Evolutionary conservation across 2,113 vertebrate genomes (phyloP).

Genomic region (Otus sunia): DNA sequence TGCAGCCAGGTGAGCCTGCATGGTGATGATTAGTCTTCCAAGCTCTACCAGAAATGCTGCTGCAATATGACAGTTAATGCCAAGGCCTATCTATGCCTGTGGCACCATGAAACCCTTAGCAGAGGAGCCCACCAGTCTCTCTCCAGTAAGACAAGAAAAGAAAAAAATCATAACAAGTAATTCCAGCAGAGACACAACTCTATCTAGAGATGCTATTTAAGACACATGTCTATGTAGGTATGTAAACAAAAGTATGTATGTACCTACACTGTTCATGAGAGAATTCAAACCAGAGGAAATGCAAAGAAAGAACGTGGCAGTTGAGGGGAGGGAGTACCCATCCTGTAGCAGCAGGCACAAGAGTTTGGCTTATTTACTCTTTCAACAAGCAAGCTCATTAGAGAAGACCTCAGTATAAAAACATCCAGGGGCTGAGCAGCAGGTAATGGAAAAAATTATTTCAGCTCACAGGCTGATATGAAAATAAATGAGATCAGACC

Average conservation of each 20-base stretch:
- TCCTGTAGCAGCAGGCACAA: neutral
- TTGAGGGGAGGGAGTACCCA: neutral
- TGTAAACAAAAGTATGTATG: neutral
- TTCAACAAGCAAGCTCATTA: neutral
- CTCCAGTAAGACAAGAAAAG: neutral
- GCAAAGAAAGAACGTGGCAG: rapidly evolving
- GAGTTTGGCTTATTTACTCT: neutral
- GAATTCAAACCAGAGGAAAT: neutral
- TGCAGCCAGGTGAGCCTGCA: neutral
- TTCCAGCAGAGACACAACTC: neutral
- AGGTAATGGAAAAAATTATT: neutral
- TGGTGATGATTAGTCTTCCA: neutral
- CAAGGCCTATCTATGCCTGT: neutral
- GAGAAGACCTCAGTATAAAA: neutral
- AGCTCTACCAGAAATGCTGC: neutral
- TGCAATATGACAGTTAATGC: neutral
- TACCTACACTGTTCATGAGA: neutral
- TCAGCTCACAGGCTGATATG: neutral
- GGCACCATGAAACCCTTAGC: neutral
- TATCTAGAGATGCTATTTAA: neutral
- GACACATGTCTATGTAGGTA: neutral
- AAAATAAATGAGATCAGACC: neutral
- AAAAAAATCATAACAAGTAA: neutral
- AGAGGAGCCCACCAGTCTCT: neutral
- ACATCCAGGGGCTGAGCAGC: neutral